Evolutionary conservation across 2,888 invertebrate species (phyloP).

Genomic region (Pseudococcus viburni): DNA sequence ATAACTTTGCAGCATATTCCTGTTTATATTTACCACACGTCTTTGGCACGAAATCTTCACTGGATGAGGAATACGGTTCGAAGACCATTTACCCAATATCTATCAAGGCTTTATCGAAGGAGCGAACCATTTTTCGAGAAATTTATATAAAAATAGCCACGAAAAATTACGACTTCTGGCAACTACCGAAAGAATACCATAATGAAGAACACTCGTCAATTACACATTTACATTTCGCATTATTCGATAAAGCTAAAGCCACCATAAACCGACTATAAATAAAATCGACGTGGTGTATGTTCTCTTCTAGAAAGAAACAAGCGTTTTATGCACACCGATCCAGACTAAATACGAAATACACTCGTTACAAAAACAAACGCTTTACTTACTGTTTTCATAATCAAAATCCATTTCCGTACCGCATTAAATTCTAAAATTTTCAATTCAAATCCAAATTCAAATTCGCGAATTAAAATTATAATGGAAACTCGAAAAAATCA

Average conservation of each 20-base stretch:
- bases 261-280: constrained; percentile 46
- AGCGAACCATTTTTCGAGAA: constrained; percentile 51
- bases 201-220: constrained; percentile 56
- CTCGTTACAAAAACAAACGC: neutral
- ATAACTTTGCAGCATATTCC: neutral
- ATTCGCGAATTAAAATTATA: neutral
- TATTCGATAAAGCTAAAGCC: constrained; percentile 52
- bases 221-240: constrained; percentile 57
- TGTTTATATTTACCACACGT: neutral
- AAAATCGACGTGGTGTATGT: constrained; percentile 27
- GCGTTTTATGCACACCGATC: neutral
- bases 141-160: constrained; percentile 59
- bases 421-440: constrained; percentile 39
- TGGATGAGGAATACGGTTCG: neutral
- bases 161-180: constrained; percentile 63
- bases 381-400: constrained; percentile 51
- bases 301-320: constrained; percentile 29
- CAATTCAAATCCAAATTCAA: too few species aligned
- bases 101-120: neutral
- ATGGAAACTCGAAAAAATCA: neutral
- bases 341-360: neutral
- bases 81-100: neutral
- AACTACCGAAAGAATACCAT: constrained; percentile 56
- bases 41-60: neutral
- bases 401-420: constrained; percentile 33